Conservation (phyloP, 2,797 vertebrate species). For the Artibeus lituratus region DNA sequence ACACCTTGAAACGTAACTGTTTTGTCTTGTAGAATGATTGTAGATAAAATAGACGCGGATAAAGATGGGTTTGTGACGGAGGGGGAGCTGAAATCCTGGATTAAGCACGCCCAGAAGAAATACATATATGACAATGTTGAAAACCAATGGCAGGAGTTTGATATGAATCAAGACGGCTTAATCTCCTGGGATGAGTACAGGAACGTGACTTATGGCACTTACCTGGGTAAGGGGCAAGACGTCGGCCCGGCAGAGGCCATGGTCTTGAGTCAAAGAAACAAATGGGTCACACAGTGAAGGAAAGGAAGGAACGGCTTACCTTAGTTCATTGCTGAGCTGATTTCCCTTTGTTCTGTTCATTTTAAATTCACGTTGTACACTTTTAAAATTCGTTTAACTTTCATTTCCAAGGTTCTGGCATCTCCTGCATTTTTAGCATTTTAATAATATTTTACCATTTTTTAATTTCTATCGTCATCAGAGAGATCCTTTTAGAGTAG, state of each 20-base stretch:
- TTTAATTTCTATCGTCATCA: constrained; percentile 15
- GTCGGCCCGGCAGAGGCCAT: constrained; percentile 33
- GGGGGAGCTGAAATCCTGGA: constrained; percentile 88
- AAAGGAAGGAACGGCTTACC: constrained; percentile 14
- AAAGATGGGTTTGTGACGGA: constrained; percentile 87
- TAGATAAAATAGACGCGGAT: constrained; percentile 88
- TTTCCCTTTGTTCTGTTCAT: not conserved
- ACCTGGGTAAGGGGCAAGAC: constrained; percentile 87
- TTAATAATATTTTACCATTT: constrained; percentile 22
- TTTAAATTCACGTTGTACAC: constrained; percentile 26
- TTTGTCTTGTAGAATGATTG: constrained; percentile 88
- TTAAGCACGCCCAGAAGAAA: constrained; percentile 87
- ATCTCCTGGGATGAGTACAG: constrained; percentile 92
- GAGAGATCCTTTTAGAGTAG: constrained; percentile 6
- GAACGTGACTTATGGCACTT: constrained; percentile 89
- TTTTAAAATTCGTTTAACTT: constrained; percentile 10
- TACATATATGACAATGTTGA: constrained; percentile 86
- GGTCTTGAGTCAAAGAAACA: constrained; percentile 68
- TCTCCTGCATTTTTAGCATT: constrained; percentile 40
- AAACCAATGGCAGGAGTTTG: constrained; percentile 88
- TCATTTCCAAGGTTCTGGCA: constrained; percentile 15
- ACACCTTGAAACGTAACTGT: constrained; percentile 74
- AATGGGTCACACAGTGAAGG: constrained; percentile 64
- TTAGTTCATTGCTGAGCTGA: constrained; percentile 1
- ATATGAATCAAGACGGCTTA: constrained; percentile 83